Evolutionary conservation across 1,140 invertebrate genomes (phyloP).

Genomic region (Apolygus lucorum): DNA sequence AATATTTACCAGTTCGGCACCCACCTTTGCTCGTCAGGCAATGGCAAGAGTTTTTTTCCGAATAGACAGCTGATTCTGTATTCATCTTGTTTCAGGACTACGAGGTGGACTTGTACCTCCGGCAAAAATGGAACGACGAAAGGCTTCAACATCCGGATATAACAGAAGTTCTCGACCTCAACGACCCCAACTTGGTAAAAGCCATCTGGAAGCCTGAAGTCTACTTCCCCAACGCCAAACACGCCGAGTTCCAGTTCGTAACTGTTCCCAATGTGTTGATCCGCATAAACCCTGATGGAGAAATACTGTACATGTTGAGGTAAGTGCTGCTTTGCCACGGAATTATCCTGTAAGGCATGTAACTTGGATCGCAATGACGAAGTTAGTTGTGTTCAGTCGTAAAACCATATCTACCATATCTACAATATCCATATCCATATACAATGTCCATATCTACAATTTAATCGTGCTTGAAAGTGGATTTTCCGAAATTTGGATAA

Average conservation of each 20-base stretch:
- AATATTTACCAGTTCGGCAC: no score
- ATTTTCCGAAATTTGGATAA: no score
- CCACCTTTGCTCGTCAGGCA: no score
- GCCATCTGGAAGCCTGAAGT: conserved; percentile 59
- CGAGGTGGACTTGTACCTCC: conserved; percentile 50
- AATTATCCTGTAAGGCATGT: no score
- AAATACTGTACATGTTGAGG: conserved; percentile 56
- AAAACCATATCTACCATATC: no score
- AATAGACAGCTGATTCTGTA: no score
- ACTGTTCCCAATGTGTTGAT: conserved; percentile 59
- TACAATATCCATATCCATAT: no score
- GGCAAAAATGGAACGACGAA: conserved; percentile 48
- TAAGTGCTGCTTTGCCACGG: conserved; percentile 35
- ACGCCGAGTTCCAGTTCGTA: conserved; percentile 55
- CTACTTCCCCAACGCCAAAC: conserved; percentile 59
- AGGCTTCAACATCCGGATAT: conserved; percentile 45
- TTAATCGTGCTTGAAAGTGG: no score
- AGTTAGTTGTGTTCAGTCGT: no score
- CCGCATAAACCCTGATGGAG: conserved; percentile 51
- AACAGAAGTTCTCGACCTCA: conserved; percentile 46
- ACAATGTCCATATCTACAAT: no score
- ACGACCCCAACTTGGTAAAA: conserved; percentile 49
- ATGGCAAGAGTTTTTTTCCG: no score
- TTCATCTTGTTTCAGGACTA: conserved; percentile 44
- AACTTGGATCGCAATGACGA: no score